Conservation (phyloP, 2,113 vertebrate genomes). For the Cyanoliseus patagonus region DNA sequence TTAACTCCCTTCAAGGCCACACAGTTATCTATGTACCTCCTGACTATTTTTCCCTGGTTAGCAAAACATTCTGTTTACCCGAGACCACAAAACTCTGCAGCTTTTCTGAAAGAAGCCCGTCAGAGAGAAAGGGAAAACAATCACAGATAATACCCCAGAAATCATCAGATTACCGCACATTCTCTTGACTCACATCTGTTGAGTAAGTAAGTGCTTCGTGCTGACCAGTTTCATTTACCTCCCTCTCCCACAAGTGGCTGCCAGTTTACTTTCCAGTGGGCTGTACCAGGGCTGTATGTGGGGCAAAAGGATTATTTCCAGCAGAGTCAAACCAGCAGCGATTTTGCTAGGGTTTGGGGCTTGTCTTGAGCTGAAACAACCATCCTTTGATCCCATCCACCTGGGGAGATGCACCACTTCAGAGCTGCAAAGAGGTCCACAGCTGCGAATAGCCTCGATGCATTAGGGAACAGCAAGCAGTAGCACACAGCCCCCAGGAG, state of each 20-base stretch:
- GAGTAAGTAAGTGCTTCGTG: conserved; percentile 29
- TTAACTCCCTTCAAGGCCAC: background rate
- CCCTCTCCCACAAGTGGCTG: background rate
- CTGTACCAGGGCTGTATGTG: conserved; percentile 5
- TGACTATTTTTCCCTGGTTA: background rate
- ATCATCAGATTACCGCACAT: conserved; percentile 52
- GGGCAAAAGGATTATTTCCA: conserved; percentile 44
- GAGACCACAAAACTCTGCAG: conserved; percentile 28
- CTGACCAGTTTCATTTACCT: background rate
- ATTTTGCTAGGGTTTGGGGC: rapidly evolving
- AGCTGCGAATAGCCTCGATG: background rate
- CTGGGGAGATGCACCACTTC: background rate
- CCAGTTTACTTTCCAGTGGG: background rate
- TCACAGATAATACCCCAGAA: conserved; percentile 60
- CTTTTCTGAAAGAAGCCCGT: conserved; percentile 33
- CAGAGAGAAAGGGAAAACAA: conserved; percentile 44
- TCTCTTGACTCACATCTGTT: conserved; percentile 55
- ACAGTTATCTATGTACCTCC: background rate
- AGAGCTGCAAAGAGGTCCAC: background rate
- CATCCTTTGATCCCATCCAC: background rate
- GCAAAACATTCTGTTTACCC: conserved; percentile 12
- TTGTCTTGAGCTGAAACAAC: background rate
- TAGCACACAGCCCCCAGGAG: rapidly evolving
- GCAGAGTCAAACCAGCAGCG: background rate
- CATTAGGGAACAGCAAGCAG: background rate